phyloP scores from a whole-genome alignment of 2,797 vertebrate species.

The Xerus rutilus region DNA sequence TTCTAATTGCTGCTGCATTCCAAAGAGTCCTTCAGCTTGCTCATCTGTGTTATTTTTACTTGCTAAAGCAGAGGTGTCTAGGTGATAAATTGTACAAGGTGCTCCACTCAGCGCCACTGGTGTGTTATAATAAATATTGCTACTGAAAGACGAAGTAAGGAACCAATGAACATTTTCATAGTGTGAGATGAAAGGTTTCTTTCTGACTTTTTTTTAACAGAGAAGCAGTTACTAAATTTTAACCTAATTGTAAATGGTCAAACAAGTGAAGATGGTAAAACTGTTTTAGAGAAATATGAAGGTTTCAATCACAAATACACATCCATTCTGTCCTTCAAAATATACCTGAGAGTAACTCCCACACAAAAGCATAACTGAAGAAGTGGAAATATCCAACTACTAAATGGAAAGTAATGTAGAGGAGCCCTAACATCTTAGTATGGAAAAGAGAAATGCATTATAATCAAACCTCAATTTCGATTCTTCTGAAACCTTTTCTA shows the following conservation, averaged over 20 bases:
- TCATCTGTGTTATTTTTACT: constrained; percentile 69
- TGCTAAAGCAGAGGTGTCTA: constrained; percentile 69
- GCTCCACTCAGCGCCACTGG: neutral
- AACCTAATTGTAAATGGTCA: constrained; percentile 29
- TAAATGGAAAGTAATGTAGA: neutral
- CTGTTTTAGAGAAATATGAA: neutral
- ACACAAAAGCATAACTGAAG: neutral
- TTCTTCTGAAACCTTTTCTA: constrained; percentile 58
- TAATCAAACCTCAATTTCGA: constrained; percentile 55
- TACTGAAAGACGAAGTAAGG: constrained; percentile 45
- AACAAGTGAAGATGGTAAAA: neutral
- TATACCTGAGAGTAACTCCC: neutral
- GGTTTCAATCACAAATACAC: neutral
- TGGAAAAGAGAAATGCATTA: constrained; percentile 56
- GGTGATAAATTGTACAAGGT: constrained; percentile 70
- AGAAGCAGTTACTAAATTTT: neutral
- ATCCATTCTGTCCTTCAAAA: constrained; percentile 42
- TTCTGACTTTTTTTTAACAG: neutral
- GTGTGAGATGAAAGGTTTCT: neutral
- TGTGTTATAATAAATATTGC: constrained; percentile 58
- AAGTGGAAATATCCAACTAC: constrained; percentile 14
- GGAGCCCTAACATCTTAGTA: neutral
- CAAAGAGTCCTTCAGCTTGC: constrained; percentile 15
- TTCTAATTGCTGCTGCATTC: constrained; percentile 68
- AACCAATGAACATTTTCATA: constrained; percentile 7